These are phyloP conservation scores for Venustaconcha ellipsiformis DNA, from an alignment of 1,140 invertebrate species.

Conservation along the genomic window DNA sequence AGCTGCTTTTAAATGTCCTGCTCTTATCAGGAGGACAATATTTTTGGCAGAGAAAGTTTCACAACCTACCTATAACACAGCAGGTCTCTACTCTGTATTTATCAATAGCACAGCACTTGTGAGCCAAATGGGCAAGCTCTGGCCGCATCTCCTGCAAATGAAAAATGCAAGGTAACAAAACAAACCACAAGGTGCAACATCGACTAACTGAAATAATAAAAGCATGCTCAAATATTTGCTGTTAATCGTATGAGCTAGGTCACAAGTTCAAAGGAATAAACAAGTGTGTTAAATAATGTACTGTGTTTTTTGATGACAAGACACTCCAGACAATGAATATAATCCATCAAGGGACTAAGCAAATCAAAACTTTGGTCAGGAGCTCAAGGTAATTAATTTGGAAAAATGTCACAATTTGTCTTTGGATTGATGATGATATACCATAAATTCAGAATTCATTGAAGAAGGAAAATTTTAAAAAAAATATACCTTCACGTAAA, in stretches of 20 bases:
- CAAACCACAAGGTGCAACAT: background rate
- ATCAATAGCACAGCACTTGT: constrained; percentile 92
- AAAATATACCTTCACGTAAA: no score
- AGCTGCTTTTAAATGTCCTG: no score
- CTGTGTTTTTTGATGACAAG: no score
- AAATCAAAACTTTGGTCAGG: background rate
- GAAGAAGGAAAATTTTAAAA: no score
- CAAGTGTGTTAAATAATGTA: background rate
- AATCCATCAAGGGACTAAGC: background rate
- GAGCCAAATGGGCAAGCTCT: constrained; percentile 93
- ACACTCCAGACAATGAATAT: background rate
- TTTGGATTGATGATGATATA: no score
- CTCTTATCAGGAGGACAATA: background rate
- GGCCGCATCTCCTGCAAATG: constrained; percentile 81
- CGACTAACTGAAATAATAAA: background rate
- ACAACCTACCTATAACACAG: constrained; percentile 90
- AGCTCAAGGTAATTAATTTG: no score
- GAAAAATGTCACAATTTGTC: no score
- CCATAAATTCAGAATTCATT: no score
- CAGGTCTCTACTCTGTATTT: constrained; percentile 98
- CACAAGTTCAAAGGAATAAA: background rate
- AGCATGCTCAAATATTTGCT: background rate
- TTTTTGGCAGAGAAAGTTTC: background rate
- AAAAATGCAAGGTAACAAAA: background rate
- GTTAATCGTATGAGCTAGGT: background rate